These are phyloP conservation scores for Orthosia cruda DNA, from an alignment of 2,888 invertebrate genomes.

Conservation along the genomic window DNA sequence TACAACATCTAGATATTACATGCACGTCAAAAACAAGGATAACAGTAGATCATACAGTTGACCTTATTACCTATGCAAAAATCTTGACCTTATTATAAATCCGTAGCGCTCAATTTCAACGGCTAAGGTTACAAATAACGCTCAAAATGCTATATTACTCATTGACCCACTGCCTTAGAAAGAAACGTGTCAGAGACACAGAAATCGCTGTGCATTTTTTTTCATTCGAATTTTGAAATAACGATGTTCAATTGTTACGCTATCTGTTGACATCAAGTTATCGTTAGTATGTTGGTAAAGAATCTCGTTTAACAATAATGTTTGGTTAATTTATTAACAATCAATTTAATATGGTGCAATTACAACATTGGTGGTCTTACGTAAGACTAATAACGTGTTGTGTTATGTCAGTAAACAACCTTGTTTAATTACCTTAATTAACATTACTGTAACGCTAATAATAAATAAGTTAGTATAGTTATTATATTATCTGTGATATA, in stretches of 20 bases:
- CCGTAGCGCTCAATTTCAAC: conserved; percentile 39
- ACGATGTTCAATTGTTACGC: conserved; percentile 64
- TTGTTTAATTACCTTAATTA: conserved; percentile 16
- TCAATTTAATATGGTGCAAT: conserved; percentile 57
- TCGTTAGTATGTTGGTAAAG: conserved; percentile 54
- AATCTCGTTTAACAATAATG: conserved; percentile 58
- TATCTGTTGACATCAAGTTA: conserved; percentile 42
- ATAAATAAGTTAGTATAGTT: no score
- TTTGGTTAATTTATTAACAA: conserved; percentile 54
- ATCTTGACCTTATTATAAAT: conserved; percentile 52
- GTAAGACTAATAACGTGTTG: conserved; percentile 40
- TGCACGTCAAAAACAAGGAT: conserved; percentile 31
- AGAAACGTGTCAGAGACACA: conserved; percentile 56
- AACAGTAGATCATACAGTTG: conserved; percentile 23
- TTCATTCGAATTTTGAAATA: conserved; percentile 62
- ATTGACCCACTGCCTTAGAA: conserved; percentile 68
- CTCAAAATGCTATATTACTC: conserved; percentile 54
- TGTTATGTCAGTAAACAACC: conserved; percentile 36
- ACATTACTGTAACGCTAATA: conserved; percentile 1
- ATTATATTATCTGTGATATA: no score
- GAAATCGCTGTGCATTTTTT: conserved; percentile 56
- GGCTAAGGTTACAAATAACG: conserved; percentile 55
- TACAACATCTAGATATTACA: conserved; percentile 9
- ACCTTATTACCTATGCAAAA: conserved; percentile 41
- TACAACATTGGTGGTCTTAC: conserved; percentile 53